Evolutionary conservation across 2,113 vertebrate species (phyloP).

Genomic region (Brachyhypopomus occidentalis): DNA sequence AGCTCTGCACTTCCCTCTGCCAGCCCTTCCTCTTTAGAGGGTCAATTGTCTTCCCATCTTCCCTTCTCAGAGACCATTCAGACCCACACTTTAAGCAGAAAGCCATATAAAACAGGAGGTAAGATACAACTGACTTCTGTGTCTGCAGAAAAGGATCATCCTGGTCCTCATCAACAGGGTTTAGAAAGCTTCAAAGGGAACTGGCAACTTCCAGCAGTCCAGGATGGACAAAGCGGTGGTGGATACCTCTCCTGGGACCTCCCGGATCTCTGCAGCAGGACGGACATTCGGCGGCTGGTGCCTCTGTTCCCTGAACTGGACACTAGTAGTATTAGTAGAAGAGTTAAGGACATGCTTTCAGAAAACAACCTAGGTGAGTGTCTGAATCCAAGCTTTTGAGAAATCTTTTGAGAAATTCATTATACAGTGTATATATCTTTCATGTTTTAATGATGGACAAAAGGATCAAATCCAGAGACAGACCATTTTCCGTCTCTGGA

Average conservation of each 20-base stretch:
- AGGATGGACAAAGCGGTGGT: not conserved
- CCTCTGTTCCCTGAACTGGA: slow-evolving; percentile 94
- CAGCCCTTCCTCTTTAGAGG: slow-evolving; percentile 78
- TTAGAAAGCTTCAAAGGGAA: slow-evolving; percentile 25
- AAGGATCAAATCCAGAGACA: too few relatives aligned
- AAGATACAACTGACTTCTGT: slow-evolving; percentile 70
- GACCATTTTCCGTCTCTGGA: not conserved
- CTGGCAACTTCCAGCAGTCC: slow-evolving; percentile 8
- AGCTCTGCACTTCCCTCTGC: slow-evolving; percentile 85
- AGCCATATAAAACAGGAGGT: slow-evolving; percentile 75
- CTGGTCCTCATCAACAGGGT: not conserved
- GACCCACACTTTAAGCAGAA: slow-evolving; percentile 61
- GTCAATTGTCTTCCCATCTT: slow-evolving; percentile 67
- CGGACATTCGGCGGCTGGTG: slow-evolving; percentile 92
- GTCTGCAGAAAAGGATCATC: slow-evolving; percentile 63
- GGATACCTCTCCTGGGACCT: slow-evolving; percentile 71
- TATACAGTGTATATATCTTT: too few relatives aligned
- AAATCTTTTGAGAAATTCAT: too few relatives aligned
- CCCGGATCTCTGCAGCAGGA: slow-evolving; percentile 81
- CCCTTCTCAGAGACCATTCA: slow-evolving; percentile 68
- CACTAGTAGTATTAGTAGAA: slow-evolving; percentile 93
- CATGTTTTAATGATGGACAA: too few relatives aligned
- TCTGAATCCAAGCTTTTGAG: not conserved
- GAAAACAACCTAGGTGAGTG: slow-evolving; percentile 94
- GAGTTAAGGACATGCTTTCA: slow-evolving; percentile 94